These are phyloP conservation scores for Scaptodrosophila latifasciaeformis DNA, from an alignment of 2,888 invertebrate species.

Conservation along the genomic window DNA sequence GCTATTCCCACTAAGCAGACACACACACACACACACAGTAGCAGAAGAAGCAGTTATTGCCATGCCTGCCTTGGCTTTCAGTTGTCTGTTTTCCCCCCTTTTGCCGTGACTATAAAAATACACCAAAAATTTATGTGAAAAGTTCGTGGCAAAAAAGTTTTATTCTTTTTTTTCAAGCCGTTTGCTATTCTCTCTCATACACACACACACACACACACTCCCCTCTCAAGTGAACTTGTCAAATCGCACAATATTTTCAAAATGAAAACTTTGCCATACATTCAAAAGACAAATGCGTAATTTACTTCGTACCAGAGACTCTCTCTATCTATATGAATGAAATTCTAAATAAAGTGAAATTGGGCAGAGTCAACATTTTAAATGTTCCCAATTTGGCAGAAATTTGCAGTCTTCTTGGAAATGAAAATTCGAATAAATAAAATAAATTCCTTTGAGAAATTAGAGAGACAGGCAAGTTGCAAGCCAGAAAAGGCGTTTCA, in stretches of 20 bases:
- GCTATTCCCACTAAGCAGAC: not conserved
- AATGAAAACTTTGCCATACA: slow-evolving; percentile 14
- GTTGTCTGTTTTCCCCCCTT: too few relatives aligned
- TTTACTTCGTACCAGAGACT: slow-evolving; percentile 3
- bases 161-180: not conserved
- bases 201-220: too few relatives aligned
- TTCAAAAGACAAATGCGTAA: slow-evolving; percentile 6
- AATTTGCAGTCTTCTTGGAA: too few relatives aligned
- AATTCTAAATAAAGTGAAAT: not conserved
- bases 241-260: slow-evolving; percentile 13
- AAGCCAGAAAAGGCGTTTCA: too few relatives aligned
- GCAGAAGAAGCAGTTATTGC: too few relatives aligned
- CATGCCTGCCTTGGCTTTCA: too few relatives aligned
- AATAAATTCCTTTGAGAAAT: too few relatives aligned
- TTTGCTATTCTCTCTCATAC: not conserved
- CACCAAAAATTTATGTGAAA: slow-evolving; percentile 56
- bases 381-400: slow-evolving; percentile 2
- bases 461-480: too few relatives aligned
- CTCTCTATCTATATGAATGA: too few relatives aligned
- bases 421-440: too few relatives aligned
- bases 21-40: slow-evolving; percentile 15
- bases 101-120: slow-evolving; percentile 22
- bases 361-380: not conserved
- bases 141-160: slow-evolving; percentile 40
- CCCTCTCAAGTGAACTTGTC: too few relatives aligned